These are phyloP conservation scores for Natator depressus DNA, from an alignment of 2,113 vertebrate genomes.

Conservation along the genomic window DNA sequence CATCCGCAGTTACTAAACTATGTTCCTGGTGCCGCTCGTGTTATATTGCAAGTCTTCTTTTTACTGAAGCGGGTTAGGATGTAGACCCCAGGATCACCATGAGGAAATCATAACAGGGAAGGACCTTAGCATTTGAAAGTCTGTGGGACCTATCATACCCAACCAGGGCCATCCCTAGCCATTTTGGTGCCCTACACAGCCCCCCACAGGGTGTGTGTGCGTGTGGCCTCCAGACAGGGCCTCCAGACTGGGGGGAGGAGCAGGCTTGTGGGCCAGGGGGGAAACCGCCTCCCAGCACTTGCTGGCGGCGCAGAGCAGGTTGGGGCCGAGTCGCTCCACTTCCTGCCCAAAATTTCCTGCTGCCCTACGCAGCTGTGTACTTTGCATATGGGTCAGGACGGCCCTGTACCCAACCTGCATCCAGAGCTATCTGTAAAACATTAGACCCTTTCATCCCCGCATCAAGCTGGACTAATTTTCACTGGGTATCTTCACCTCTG, in stretches of 20 bases:
- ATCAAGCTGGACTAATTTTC: accelerated
- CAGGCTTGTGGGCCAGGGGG: too few relatives aligned
- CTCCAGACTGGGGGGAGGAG: too few relatives aligned
- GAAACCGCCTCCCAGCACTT: too few relatives aligned
- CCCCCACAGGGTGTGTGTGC: too few relatives aligned
- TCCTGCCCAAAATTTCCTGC: too few relatives aligned
- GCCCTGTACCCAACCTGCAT: neutral
- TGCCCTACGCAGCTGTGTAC: too few relatives aligned
- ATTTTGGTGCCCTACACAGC: too few relatives aligned
- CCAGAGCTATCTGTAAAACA: neutral
- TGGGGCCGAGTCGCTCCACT: too few relatives aligned
- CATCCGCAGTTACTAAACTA: neutral
- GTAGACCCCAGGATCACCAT: neutral
- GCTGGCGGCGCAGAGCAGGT: too few relatives aligned
- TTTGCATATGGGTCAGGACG: too few relatives aligned
- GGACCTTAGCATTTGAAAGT: neutral
- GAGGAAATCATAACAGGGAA: neutral
- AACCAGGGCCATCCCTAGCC: too few relatives aligned
- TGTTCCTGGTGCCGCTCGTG: neutral
- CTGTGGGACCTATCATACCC: neutral
- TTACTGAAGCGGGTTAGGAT: neutral
- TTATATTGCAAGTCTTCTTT: neutral
- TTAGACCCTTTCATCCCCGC: accelerated
- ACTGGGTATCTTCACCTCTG: neutral
- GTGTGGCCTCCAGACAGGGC: too few relatives aligned